Conservation (phyloP, 2,113 vertebrate species). For the Butorides virescens region DNA sequence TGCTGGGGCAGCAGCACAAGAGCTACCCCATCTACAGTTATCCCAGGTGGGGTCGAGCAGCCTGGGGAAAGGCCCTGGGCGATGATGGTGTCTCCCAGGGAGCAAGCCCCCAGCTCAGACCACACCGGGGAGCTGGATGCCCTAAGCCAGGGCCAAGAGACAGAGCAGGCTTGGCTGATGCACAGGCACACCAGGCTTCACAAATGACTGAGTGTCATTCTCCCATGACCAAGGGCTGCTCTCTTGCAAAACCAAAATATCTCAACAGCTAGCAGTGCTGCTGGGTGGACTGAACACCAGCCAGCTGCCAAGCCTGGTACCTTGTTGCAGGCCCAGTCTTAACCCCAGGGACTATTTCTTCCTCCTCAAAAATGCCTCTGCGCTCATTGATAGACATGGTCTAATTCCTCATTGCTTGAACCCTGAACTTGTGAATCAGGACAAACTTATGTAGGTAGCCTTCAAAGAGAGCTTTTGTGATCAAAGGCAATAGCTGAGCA, state of each 20-base stretch:
- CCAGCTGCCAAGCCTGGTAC: not conserved
- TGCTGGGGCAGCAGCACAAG: not conserved
- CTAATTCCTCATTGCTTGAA: not conserved
- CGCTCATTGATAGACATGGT: not conserved
- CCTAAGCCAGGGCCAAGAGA: not conserved
- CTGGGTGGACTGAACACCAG: not conserved
- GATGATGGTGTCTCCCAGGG: not conserved
- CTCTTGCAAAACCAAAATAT: not conserved
- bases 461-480: not conserved
- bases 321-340: not conserved
- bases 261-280: not conserved
- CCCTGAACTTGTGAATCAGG: not conserved
- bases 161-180: not conserved
- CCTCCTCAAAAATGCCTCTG: not conserved
- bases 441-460: not conserved
- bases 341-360: not conserved
- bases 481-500: not conserved
- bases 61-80: not conserved
- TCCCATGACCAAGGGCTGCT: not conserved
- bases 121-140: accelerated
- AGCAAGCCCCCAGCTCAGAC: not conserved
- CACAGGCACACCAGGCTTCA: not conserved
- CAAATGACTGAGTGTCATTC: not conserved
- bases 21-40: not conserved
- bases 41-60: not conserved